phyloP scores from a whole-genome alignment of 1,140 invertebrate genomes.

The Drosophila miranda region DNA sequence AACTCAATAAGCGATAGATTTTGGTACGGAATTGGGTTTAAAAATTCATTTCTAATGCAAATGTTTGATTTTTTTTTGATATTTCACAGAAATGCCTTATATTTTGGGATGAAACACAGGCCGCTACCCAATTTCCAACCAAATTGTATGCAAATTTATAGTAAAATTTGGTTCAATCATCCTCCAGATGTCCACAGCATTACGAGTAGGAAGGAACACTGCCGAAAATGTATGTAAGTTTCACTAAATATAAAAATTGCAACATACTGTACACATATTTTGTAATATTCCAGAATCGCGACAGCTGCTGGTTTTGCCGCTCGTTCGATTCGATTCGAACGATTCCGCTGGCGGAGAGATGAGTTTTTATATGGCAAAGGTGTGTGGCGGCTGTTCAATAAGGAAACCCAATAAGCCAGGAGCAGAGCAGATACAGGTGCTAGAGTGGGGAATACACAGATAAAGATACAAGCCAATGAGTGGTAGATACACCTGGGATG shows the following conservation, averaged over 20 bases:
- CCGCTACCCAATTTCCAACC: constrained; percentile 1
- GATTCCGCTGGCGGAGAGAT: not conserved
- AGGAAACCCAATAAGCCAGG: constrained; percentile 42
- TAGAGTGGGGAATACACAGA: not conserved
- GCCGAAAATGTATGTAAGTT: constrained; percentile 12
- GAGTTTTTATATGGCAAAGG: constrained; percentile 50
- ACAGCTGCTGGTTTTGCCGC: constrained; percentile 46
- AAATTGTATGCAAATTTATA: constrained; percentile 59
- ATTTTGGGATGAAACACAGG: no score
- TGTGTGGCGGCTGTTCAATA: constrained; percentile 60
- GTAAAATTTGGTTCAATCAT: constrained; percentile 32
- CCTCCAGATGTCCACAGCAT: constrained; percentile 7
- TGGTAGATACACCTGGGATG: not conserved
- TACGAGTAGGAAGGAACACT: not conserved
- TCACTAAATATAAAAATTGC: constrained; percentile 49
- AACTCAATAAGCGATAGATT: not conserved
- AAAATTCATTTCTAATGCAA: not conserved
- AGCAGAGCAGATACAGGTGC: constrained; percentile 32
- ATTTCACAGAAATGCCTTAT: not conserved
- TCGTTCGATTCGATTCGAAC: constrained; percentile 53
- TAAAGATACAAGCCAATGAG: not conserved
- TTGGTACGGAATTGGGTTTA: not conserved
- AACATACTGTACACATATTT: constrained; percentile 49
- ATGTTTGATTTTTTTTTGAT: not conserved
- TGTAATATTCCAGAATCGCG: constrained; percentile 58